Percentiles rank a stretch among this genome's conserved stretches.
These are phyloP conservation scores for Anaspis maculata DNA, from an alignment of 2,888 invertebrate genomes.

Conservation along the genomic window DNA sequence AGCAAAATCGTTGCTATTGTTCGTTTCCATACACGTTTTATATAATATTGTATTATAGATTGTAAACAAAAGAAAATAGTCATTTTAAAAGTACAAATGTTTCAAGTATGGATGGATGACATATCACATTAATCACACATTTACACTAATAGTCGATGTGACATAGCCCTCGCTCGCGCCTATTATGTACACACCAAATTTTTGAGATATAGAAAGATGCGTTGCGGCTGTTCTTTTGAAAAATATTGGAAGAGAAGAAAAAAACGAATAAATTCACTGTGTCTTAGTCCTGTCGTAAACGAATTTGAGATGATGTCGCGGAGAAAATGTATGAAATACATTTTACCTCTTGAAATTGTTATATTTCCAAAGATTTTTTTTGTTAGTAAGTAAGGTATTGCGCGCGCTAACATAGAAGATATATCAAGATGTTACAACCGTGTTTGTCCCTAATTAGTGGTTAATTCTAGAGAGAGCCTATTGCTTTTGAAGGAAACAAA, in stretches of 20 bases:
- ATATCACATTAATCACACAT: constrained; percentile 26
- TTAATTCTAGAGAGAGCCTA: constrained; percentile 17
- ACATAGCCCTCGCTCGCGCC: too few species aligned
- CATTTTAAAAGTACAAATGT: constrained; percentile 75
- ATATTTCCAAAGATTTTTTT: constrained; percentile 45
- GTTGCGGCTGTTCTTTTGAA: too few species aligned
- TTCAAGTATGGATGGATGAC: constrained; percentile 43
- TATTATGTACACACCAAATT: too few species aligned
- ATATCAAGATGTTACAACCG: constrained; percentile 37
- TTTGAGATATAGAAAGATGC: too few species aligned
- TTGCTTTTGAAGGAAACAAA: constrained; percentile 19
- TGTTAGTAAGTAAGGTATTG: too few species aligned
- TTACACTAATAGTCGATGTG: too few species aligned
- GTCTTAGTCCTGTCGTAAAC: constrained; percentile 46
- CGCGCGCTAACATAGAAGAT: too few species aligned
- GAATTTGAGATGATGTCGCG: constrained; percentile 32
- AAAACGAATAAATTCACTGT: constrained; percentile 43
- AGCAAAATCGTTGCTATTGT: too few species aligned
- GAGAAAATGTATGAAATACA: constrained; percentile 40
- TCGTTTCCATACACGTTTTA: too few species aligned
- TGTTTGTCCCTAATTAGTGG: too few species aligned
- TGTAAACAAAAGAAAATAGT: too few species aligned
- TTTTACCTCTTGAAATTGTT: constrained; percentile 35
- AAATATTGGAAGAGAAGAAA: background rate
- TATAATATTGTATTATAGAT: too few species aligned